Base-by-base conservation (phyloP, 1,140 invertebrate genomes). In the Pachyrhynchus sulphureomaculatus region DNA sequence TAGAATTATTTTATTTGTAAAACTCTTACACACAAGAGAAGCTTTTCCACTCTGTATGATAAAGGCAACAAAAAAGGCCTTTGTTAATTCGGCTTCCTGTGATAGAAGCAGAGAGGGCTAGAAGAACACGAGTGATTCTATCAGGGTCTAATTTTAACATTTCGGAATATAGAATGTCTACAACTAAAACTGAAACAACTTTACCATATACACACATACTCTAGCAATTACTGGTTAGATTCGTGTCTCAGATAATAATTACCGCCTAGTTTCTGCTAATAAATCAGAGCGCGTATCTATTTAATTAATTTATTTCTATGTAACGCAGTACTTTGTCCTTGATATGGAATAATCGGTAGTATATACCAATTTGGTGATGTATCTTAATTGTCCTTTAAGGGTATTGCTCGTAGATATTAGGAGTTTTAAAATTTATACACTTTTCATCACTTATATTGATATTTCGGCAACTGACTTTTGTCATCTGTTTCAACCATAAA, bases 241-340 rank as follows among this genome's bases (percentile, higher is more conserved):
- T 33, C 47, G 29, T 34, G 47, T 49, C 24, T 13, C 32, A 49
- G 47, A 49, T 49, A 49, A 29, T 49, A 49, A 49, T 34, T 49
- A 49, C 26, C 17, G 47, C 47, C 26, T 49, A 12, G 24, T 17
- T 34, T 33, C 26, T 34, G 47, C 47, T 49, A 49, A 49, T 49
- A 49, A 49, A 49, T 49, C 47, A 49, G 47, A 34, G 34, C 47
- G 32, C 32, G 34, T 49, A 49, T 49, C 47, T 49, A 26, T 49
- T 49, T 49, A 49, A 49, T 49, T 49, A 49, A 49, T 49, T 49
- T 49, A 49, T 49, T 49, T 29, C 4, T 34, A 29, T 49, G 47
- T 49, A 29, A 29, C 34, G 47, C 18, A 29, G 47, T 49, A 49
- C 32, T 49, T 9, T 12, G 32, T 13, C 32, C 17, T 20, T 29